Conservation (phyloP, 2,113 vertebrate genomes). For the Aepyceros melampus region DNA sequence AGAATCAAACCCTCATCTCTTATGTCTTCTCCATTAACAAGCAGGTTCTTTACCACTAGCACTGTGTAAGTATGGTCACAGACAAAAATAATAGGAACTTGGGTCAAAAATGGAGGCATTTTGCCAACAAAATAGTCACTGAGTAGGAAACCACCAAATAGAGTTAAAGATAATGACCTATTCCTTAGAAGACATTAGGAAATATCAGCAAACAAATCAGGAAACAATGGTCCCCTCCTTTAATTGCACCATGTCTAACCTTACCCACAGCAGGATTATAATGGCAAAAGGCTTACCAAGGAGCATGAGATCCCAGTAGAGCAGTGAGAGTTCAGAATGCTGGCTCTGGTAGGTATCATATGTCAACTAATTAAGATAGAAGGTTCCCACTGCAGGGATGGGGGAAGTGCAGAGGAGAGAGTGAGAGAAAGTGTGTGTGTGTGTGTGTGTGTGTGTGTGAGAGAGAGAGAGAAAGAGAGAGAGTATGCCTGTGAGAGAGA, state of each 20-base stretch:
- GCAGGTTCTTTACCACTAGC: not conserved
- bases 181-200: not conserved
- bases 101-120: not conserved
- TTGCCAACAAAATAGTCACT: not conserved
- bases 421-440: not conserved
- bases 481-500: rapidly evolving
- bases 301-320: not conserved
- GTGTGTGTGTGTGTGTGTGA: too few species aligned
- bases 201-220: not conserved
- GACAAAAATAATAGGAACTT: not conserved
- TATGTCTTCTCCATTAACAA: not conserved
- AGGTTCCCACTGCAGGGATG: not conserved
- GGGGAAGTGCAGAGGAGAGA: not conserved
- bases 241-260: not conserved
- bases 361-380: not conserved
- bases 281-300: not conserved
- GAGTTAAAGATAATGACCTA: not conserved
- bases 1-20: not conserved
- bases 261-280: not conserved
- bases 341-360: rapidly evolving
- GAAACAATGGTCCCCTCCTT: not conserved
- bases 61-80: not conserved
- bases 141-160: not conserved
- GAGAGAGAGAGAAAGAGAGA: not conserved
- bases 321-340: not conserved